Percentiles rank a stretch among this genome's conserved stretches.
These are phyloP conservation scores for Melinaea marsaeus DNA, from an alignment of 2,888 invertebrate species.

Conservation along the genomic window DNA sequence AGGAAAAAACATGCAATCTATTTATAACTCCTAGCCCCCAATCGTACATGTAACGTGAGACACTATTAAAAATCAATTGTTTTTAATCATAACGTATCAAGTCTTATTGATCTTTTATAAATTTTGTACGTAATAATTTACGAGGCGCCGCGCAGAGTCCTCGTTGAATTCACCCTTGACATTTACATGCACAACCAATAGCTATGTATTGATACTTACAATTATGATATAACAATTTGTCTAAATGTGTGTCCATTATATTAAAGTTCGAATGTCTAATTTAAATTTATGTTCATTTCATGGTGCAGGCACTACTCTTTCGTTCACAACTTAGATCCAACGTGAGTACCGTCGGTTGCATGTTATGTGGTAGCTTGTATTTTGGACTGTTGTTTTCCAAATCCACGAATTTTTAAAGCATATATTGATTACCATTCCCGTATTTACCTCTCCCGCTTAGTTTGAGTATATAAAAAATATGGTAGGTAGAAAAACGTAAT, in stretches of 20 bases:
- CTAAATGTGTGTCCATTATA: conserved; percentile 1
- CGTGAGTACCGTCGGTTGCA: conserved; percentile 57
- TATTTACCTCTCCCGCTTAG: too few relatives aligned
- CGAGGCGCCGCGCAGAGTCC: conserved; percentile 49
- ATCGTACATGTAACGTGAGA: conserved; percentile 26
- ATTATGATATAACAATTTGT: not conserved
- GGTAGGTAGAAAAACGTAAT: too few relatives aligned
- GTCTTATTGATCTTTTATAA: conserved; percentile 69
- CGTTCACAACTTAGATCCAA: conserved; percentile 72
- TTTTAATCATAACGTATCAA: conserved; percentile 55
- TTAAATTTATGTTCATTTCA: conserved; percentile 44
- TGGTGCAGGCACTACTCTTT: conserved; percentile 71
- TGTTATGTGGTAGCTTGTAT: conserved; percentile 15
- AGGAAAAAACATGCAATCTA: conserved; percentile 24
- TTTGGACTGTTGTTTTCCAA: conserved; percentile 1
- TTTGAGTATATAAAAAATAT: too few relatives aligned
- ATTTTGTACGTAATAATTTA: conserved; percentile 38
- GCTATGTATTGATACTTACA: not conserved
- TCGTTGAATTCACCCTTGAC: conserved; percentile 57
- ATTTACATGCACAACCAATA: conserved; percentile 40
- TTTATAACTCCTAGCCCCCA: not conserved
- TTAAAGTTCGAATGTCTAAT: conserved; percentile 17
- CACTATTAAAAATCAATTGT: conserved; percentile 53
- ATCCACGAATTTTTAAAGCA: too few relatives aligned
- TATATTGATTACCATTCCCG: too few relatives aligned